Conservation (phyloP, 2,113 vertebrate genomes). For the Lophura nycthemera region DNA sequence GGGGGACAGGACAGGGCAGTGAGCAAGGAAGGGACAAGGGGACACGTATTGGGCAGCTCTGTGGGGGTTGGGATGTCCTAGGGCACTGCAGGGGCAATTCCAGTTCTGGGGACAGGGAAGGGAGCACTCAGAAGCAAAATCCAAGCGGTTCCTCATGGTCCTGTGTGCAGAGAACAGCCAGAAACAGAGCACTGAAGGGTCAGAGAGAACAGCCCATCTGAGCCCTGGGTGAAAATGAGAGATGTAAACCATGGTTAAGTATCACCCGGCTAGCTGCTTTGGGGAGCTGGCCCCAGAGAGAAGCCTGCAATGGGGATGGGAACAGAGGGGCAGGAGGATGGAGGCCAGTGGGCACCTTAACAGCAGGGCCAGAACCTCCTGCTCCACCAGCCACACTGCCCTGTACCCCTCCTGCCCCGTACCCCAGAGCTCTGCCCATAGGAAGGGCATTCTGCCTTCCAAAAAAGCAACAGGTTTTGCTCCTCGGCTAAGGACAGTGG, state of each 20-base stretch:
- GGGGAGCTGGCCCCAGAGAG: no score
- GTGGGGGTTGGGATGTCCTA: fast-evolving
- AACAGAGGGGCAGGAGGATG: not conserved
- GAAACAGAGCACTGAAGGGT: not conserved
- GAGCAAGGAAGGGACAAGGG: not conserved
- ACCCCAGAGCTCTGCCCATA: not conserved
- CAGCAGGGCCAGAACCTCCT: no score
- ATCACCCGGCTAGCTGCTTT: no score
- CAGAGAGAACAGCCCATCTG: not conserved
- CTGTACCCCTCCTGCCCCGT: no score
- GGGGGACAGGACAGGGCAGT: not conserved
- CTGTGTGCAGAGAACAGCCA: not conserved
- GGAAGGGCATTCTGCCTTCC: fast-evolving
- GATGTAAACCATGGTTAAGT: not conserved
- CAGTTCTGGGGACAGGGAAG: not conserved
- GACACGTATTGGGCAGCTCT: not conserved
- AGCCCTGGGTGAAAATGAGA: not conserved
- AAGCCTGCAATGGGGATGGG: not conserved
- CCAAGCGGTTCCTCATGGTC: not conserved
- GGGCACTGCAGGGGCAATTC: not conserved
- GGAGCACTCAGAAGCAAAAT: not conserved
- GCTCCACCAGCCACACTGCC: no score
- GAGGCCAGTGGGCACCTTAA: no score
- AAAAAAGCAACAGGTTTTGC: fast-evolving
- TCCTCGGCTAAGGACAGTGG: not conserved